phyloP scores from a whole-genome alignment of 2,888 invertebrate species.

The Chaetogeoica ovagalla region DNA sequence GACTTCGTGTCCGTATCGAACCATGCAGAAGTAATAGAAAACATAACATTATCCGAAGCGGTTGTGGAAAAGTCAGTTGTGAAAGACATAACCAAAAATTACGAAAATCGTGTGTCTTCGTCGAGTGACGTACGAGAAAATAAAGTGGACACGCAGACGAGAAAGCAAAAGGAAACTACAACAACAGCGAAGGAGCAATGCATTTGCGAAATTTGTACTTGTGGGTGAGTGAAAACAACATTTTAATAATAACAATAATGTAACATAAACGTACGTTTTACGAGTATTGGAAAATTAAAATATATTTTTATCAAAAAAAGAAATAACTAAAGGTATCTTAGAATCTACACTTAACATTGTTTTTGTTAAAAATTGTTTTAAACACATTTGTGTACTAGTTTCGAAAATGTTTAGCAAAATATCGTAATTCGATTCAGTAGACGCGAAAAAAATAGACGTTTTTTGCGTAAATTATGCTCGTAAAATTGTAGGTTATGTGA shows the following conservation, averaged over 20 bases:
- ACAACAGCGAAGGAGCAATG: constrained; percentile 71
- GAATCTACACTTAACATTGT: no score
- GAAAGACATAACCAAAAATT: constrained; percentile 26
- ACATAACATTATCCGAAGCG: background rate
- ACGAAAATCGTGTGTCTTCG: constrained; percentile 40
- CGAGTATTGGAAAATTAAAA: no score
- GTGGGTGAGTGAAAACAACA: constrained; percentile 71
- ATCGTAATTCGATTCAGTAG: no score
- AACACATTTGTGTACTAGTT: no score
- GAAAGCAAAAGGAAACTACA: constrained; percentile 30
- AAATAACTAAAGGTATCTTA: no score
- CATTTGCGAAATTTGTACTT: constrained; percentile 87
- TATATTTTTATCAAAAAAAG: no score
- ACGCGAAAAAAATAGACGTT: no score
- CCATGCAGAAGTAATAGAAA: constrained; percentile 24
- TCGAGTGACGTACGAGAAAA: constrained; percentile 33
- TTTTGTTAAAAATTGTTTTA: no score
- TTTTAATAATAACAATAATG: background rate
- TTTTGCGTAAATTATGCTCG: no score
- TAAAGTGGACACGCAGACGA: constrained; percentile 22
- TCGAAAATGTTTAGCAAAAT: no score
- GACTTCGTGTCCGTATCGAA: constrained; percentile 22
- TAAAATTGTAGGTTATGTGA: no score
- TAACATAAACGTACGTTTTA: no score
- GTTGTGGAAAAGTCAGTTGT: constrained; percentile 13